phyloP scores from a whole-genome alignment of 2,797 vertebrate species.

The Gadopsis bispinosus region DNA sequence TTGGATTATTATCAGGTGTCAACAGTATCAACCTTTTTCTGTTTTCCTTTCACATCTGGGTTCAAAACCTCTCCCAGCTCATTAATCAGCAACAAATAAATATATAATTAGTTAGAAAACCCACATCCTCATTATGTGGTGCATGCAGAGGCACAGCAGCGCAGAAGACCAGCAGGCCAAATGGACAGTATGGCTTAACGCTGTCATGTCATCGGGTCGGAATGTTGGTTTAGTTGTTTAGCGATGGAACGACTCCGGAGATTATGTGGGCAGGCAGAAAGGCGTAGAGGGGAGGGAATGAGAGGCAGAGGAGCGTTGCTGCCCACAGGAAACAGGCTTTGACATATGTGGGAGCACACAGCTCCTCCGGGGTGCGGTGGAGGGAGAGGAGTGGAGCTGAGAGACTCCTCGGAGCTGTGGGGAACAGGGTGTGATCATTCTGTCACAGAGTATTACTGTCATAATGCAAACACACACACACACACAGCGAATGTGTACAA shows the following conservation, averaged over 20 bases:
- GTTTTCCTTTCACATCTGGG: slow-evolving; percentile 26
- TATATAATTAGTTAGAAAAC: slow-evolving; percentile 42
- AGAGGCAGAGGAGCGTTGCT: slow-evolving; percentile 60
- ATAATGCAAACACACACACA: slow-evolving; percentile 39
- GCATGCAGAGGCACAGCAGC: background rate
- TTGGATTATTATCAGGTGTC: slow-evolving; percentile 40
- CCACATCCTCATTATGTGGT: slow-evolving; percentile 27
- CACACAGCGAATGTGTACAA: slow-evolving; percentile 44
- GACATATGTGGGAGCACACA: slow-evolving; percentile 78
- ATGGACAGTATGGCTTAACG: slow-evolving; percentile 52
- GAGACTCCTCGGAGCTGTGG: slow-evolving; percentile 70
- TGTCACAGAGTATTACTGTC: slow-evolving; percentile 77
- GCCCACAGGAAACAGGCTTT: slow-evolving; percentile 75
- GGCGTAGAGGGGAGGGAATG: slow-evolving; percentile 24
- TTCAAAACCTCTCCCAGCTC: slow-evolving; percentile 38
- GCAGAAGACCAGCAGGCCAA: slow-evolving; percentile 40
- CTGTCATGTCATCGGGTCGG: slow-evolving; percentile 43
- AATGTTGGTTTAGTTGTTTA: slow-evolving; percentile 58
- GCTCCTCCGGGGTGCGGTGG: slow-evolving; percentile 62
- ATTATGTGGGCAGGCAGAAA: slow-evolving; percentile 35
- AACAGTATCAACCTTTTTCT: slow-evolving; percentile 16
- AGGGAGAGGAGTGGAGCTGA: slow-evolving; percentile 53
- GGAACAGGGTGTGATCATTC: slow-evolving; percentile 81
- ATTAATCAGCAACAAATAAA: slow-evolving; percentile 47
- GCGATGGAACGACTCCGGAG: slow-evolving; percentile 38